These are phyloP conservation scores for Drosophila rufa DNA, from an alignment of 1,140 invertebrate genomes.

Conservation along the genomic window DNA sequence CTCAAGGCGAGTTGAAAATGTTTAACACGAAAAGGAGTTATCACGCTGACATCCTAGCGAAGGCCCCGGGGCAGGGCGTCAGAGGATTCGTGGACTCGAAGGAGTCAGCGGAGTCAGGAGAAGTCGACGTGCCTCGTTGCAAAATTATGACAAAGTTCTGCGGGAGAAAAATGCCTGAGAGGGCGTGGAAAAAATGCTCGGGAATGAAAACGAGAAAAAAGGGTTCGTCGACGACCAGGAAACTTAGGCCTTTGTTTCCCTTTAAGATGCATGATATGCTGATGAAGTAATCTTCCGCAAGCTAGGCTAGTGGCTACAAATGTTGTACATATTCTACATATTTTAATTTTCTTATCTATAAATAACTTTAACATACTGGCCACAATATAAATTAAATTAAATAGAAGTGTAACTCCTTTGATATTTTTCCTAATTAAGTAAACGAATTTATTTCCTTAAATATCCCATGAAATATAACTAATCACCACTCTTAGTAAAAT, in stretches of 20 bases:
- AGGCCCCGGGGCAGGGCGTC: conserved; percentile 28
- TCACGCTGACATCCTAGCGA: conserved; percentile 71
- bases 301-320: not conserved
- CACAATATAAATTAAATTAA: too few species aligned
- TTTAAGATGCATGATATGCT: conserved; percentile 21
- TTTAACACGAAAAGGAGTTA: conserved; percentile 82
- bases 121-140: conserved; percentile 55
- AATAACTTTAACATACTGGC: not conserved
- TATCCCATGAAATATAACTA: not conserved
- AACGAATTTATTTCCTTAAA: not conserved
- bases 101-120: conserved; percentile 2
- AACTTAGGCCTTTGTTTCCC: conserved; percentile 8
- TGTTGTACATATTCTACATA: not conserved
- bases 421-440: not conserved
- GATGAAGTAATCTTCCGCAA: conserved; percentile 18
- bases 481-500: not conserved
- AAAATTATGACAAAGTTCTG: conserved; percentile 78
- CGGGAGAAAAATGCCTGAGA: conserved; percentile 60
- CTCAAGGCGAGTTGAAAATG: conserved; percentile 74
- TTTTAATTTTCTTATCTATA: not conserved
- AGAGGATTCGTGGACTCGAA: conserved; percentile 12
- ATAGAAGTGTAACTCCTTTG: not conserved
- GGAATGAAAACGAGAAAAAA: conserved; percentile 34
- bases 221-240: conserved; percentile 1
- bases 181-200: conserved; percentile 27